phyloP scores from a whole-genome alignment of 2,888 invertebrate species.

The Plutella xylostella region DNA sequence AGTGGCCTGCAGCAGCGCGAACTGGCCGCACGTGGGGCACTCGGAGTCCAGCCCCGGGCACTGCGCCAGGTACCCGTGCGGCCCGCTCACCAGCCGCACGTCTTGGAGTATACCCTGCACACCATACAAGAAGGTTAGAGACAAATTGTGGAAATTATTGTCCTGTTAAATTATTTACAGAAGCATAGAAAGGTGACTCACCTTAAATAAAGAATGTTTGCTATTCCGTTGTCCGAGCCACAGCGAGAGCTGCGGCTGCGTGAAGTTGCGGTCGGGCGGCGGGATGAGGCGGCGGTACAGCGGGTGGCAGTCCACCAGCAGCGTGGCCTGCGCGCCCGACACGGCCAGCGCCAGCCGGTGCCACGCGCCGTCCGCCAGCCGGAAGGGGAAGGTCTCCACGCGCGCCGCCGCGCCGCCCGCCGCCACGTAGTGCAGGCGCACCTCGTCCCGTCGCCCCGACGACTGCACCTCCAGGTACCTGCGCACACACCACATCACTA shows the following conservation, averaged over 20 bases:
- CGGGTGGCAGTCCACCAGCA: slow-evolving; percentile 89
- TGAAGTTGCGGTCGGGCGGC: slow-evolving; percentile 82
- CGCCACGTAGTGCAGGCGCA: slow-evolving; percentile 85
- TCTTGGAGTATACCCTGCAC: slow-evolving; percentile 89
- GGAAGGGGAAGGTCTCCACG: slow-evolving; percentile 89
- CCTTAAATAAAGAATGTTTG: slow-evolving; percentile 90
- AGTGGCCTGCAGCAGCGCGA: slow-evolving; percentile 83
- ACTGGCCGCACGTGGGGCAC: slow-evolving; percentile 93
- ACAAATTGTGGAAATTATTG: neutral
- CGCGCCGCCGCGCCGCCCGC: slow-evolving; percentile 69
- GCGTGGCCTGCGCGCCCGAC: slow-evolving; percentile 85
- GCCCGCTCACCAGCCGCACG: slow-evolving; percentile 85
- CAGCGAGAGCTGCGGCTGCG: slow-evolving; percentile 78
- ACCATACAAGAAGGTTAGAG: slow-evolving; percentile 7
- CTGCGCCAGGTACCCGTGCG: slow-evolving; percentile 87
- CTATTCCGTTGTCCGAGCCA: slow-evolving; percentile 91
- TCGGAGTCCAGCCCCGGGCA: slow-evolving; percentile 88
- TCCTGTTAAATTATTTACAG: too few relatives aligned
- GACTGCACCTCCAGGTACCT: slow-evolving; percentile 94
- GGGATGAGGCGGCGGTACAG: slow-evolving; percentile 84
- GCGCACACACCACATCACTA: slow-evolving; percentile 29
- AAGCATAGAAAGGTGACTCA: slow-evolving; percentile 35
- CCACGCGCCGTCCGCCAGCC: slow-evolving; percentile 89
- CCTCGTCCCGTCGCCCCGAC: slow-evolving; percentile 88
- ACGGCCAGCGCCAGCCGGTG: slow-evolving; percentile 87